Conservation (phyloP, 2,888 invertebrate genomes). For the Conistra vaccinii region DNA sequence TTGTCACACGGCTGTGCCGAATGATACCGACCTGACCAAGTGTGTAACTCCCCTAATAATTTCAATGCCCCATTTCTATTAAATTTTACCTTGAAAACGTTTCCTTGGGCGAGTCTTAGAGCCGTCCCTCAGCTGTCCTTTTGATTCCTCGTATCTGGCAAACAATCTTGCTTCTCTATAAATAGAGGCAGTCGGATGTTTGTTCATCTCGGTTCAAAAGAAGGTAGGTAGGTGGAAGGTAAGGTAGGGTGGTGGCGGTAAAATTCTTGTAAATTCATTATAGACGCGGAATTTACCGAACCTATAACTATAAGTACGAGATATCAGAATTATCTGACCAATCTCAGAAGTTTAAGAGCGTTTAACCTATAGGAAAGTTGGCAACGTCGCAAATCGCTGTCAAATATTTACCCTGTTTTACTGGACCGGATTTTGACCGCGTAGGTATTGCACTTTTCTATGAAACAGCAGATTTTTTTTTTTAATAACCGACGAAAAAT, state of each 20-base stretch:
- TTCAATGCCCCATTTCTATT: conserved; percentile 13
- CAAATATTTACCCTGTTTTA: no score
- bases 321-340: background rate
- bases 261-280: background rate
- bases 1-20: background rate
- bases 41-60: background rate
- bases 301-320: background rate
- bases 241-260: background rate
- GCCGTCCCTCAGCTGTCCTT: conserved; percentile 13
- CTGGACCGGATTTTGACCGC: no score
- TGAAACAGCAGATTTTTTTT: no score
- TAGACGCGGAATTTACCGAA: background rate
- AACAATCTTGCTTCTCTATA: conserved; percentile 22
- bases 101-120: conserved; percentile 40
- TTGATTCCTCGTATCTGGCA: conserved; percentile 28
- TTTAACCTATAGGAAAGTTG: no score
- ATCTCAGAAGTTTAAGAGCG: background rate
- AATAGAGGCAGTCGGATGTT: conserved; percentile 1
- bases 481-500: no score
- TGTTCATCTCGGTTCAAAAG: background rate
- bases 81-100: conserved; percentile 28
- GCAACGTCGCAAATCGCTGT: no score
- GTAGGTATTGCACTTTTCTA: no score
- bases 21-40: background rate
- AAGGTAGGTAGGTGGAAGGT: background rate